phyloP scores from a whole-genome alignment of 2,113 vertebrate species.

The Neoarius graeffei region DNA sequence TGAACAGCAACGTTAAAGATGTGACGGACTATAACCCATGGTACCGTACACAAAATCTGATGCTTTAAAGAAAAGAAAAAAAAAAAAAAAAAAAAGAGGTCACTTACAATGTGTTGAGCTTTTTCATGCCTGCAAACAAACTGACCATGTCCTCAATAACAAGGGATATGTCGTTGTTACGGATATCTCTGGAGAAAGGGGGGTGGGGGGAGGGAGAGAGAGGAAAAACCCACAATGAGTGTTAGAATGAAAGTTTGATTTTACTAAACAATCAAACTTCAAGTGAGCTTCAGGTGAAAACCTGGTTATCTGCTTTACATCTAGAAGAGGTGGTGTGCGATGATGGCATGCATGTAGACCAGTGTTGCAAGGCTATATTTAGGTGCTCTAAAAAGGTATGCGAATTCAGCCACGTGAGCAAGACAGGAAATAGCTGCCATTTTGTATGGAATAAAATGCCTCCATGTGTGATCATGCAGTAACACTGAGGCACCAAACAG shows the following conservation, averaged over 20 bases:
- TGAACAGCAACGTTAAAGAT: neutral
- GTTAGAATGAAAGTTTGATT: neutral
- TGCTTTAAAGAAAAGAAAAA: no score
- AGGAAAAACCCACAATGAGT: no score
- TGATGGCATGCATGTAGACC: neutral
- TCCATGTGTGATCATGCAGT: neutral
- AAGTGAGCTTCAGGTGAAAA: neutral
- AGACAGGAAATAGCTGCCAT: neutral
- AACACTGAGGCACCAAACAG: neutral
- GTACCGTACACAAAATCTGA: neutral
- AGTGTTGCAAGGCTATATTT: neutral
- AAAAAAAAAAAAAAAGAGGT: no score
- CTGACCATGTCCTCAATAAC: slow-evolving; percentile 96
- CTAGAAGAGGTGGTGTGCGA: neutral
- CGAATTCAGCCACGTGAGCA: neutral
- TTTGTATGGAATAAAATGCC: neutral
- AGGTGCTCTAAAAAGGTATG: neutral
- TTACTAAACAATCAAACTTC: neutral
- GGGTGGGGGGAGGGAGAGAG: no score
- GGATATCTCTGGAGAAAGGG: slow-evolving; percentile 47
- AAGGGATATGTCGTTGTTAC: slow-evolving; percentile 94
- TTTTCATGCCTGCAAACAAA: slow-evolving; percentile 91
- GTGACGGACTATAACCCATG: neutral
- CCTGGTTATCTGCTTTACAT: neutral
- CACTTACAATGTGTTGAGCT: slow-evolving; percentile 86